Percentiles rank a stretch among this genome's conserved stretches.
phyloP scores from a whole-genome alignment of 2,797 vertebrate genomes.

The Myripristis jacobus region DNA sequence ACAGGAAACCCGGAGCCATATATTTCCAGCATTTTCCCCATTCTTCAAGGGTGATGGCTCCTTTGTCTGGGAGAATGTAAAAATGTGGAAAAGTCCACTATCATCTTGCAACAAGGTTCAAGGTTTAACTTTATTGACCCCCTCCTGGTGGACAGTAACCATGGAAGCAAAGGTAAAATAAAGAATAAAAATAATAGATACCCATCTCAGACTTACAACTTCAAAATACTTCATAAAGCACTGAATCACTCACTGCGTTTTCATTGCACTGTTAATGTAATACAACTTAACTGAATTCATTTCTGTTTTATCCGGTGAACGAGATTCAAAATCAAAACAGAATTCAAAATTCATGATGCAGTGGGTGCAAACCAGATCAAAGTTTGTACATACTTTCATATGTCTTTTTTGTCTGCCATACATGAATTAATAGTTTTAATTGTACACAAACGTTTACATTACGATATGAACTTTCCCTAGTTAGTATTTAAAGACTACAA shows the following conservation, averaged over 20 bases:
- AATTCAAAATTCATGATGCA: too few relatives aligned
- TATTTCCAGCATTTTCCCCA: constrained; percentile 55
- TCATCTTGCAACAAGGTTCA: constrained; percentile 38
- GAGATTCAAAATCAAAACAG: too few relatives aligned
- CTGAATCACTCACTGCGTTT: too few relatives aligned
- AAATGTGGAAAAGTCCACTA: constrained; percentile 24
- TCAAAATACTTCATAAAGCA: neutral
- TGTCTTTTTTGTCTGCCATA: neutral
- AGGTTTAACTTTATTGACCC: constrained; percentile 42
- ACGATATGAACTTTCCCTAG: too few relatives aligned
- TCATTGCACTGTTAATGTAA: too few relatives aligned
- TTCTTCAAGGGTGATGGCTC: constrained; percentile 37
- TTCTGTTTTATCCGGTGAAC: too few relatives aligned
- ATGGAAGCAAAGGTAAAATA: neutral
- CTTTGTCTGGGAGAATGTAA: constrained; percentile 39
- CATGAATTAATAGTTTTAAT: neutral
- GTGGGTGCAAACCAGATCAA: too few relatives aligned
- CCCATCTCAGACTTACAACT: neutral
- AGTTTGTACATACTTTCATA: neutral
- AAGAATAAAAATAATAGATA: neutral
- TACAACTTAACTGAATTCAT: too few relatives aligned
- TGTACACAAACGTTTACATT: neutral
- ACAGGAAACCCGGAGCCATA: constrained; percentile 75
- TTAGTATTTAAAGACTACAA: neutral
- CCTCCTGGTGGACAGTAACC: constrained; percentile 3